A percentile compares a stretch with the other conserved stretches of the same genome.
Conservation (phyloP, 2,113 vertebrate species). For the Thamnaconus septentrionalis region DNA sequence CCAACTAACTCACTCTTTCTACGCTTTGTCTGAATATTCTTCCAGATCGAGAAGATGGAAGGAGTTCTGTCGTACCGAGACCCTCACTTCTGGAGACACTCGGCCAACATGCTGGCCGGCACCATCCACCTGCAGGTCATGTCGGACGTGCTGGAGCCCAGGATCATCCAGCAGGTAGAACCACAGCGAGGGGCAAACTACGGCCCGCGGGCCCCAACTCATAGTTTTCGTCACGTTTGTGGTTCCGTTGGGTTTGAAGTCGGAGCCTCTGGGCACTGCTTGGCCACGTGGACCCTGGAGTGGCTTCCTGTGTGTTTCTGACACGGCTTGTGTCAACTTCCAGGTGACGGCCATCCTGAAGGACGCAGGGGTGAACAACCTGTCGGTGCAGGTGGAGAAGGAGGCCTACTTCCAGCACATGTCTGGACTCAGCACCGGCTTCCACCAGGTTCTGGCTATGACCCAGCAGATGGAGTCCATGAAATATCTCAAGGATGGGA, state of each 20-base stretch:
- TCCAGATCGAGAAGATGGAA: constrained; percentile 94
- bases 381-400: constrained; percentile 97
- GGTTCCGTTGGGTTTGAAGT: too few relatives aligned
- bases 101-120: constrained; percentile 88
- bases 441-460: constrained; percentile 93
- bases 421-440: constrained; percentile 95
- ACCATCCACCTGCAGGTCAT: constrained; percentile 97
- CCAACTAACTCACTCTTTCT: too few relatives aligned
- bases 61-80: constrained; percentile 96
- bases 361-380: constrained; percentile 92
- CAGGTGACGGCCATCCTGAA: constrained; percentile 93
- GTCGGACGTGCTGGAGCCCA: constrained; percentile 90
- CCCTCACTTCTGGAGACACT: constrained; percentile 97
- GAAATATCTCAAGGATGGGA: constrained; percentile 92
- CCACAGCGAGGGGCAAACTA: not conserved
- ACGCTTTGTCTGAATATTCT: not conserved
- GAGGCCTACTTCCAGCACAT: constrained; percentile 98
- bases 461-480: constrained; percentile 94
- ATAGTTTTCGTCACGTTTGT: too few relatives aligned
- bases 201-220: too few relatives aligned
- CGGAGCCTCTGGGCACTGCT: too few relatives aligned
- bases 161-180: constrained; percentile 91
- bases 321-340: not conserved
- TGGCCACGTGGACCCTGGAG: too few relatives aligned
- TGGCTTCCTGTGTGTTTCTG: too few relatives aligned